Evolutionary conservation across 2,888 invertebrate genomes (phyloP).

Genomic region (Glaucopsyche alexis): DNA sequence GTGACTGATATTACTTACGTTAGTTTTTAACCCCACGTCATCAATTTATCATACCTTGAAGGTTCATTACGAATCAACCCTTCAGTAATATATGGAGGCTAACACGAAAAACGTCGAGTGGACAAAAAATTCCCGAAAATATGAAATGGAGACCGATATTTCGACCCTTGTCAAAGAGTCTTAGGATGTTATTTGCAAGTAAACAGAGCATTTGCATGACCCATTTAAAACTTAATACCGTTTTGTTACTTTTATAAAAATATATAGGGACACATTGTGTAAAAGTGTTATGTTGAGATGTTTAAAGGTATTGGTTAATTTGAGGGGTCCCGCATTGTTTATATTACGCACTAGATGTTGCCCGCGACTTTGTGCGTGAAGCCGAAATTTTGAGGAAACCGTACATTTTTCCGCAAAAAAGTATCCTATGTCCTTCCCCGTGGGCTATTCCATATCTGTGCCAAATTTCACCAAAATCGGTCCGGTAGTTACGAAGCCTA

Average conservation of each 20-base stretch:
- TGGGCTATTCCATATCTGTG: too few relatives aligned
- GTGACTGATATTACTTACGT: neutral
- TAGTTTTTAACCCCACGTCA: conserved; percentile 32
- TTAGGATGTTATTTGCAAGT: conserved; percentile 43
- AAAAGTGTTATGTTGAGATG: neutral
- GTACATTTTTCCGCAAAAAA: too few relatives aligned
- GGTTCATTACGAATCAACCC: conserved; percentile 43
- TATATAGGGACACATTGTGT: neutral
- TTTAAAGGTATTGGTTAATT: neutral
- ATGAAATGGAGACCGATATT: conserved; percentile 44
- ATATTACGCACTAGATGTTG: too few relatives aligned
- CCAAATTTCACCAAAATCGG: too few relatives aligned
- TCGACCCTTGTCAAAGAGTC: conserved; percentile 44
- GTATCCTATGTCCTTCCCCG: too few relatives aligned
- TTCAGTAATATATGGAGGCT: conserved; percentile 45
- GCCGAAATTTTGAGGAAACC: too few relatives aligned
- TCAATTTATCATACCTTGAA: conserved; percentile 44
- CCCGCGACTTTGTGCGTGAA: too few relatives aligned
- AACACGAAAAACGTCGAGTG: conserved; percentile 40
- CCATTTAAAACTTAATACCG: conserved; percentile 37
- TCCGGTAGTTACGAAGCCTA: too few relatives aligned
- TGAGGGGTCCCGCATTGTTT: neutral
- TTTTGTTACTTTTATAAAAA: conserved; percentile 21
- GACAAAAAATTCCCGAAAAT: conserved; percentile 40
- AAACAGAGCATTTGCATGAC: conserved; percentile 44